phyloP scores from a whole-genome alignment of 2,113 vertebrate species.

The Clarias batrachus region DNA sequence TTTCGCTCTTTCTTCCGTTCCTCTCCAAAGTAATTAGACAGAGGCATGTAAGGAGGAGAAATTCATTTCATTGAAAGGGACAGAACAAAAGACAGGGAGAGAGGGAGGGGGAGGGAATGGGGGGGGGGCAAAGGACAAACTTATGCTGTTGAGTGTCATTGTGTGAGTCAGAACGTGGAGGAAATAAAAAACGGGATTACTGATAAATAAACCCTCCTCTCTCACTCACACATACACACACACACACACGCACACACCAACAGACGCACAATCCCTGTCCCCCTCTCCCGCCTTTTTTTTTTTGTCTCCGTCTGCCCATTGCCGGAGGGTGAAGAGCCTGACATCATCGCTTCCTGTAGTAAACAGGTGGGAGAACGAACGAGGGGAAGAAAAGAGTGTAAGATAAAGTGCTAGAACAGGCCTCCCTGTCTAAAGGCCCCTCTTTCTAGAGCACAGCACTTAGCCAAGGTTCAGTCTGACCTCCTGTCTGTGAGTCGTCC shows the following conservation, averaged over 20 bases:
- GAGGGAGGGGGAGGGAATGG: conserved; percentile 52
- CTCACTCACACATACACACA: conserved; percentile 32
- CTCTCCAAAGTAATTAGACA: conserved; percentile 84
- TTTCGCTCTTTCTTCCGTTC: conserved; percentile 56
- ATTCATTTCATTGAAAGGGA: conserved; percentile 69
- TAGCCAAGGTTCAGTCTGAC: conserved; percentile 37
- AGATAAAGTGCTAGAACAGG: conserved; percentile 36
- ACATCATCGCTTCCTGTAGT: conserved; percentile 73
- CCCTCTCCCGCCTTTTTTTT: conserved; percentile 35
- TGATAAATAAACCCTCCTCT: conserved; percentile 76
- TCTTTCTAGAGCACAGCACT: conserved; percentile 28
- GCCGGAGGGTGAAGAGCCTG: conserved; percentile 72
- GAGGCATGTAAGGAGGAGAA: conserved; percentile 79
- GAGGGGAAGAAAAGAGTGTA: conserved; percentile 38
- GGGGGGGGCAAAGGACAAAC: conserved; percentile 65
- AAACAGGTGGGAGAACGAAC: conserved; percentile 72
- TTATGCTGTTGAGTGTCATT: conserved; percentile 76
- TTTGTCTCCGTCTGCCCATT: conserved; percentile 30
- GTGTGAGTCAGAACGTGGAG: conserved; percentile 65
- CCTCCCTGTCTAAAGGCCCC: conserved; percentile 31
- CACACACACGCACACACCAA: conserved; percentile 29
- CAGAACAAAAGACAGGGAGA: conserved; percentile 41
- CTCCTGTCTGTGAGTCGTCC: conserved; percentile 23
- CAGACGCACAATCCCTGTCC: conserved; percentile 9
- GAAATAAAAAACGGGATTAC: conserved; percentile 77